These are phyloP conservation scores for Blomia tropicalis DNA, from an alignment of 2,888 invertebrate genomes.

Conservation along the genomic window DNA sequence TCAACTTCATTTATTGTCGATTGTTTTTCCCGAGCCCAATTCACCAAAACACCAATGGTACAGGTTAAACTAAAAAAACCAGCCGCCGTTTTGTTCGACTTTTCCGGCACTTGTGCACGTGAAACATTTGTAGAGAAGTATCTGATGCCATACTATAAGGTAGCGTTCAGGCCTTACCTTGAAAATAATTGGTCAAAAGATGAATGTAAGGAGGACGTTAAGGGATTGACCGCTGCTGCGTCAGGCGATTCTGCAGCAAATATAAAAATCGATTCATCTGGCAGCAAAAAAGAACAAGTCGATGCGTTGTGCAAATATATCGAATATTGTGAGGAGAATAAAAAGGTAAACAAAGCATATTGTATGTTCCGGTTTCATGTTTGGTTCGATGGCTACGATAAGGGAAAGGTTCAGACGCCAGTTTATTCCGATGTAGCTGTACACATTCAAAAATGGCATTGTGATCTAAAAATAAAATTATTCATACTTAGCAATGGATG, in stretches of 20 bases:
- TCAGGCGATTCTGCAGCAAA: background rate
- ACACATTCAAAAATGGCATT: background rate
- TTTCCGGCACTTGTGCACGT: conserved; percentile 18
- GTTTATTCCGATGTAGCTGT: background rate
- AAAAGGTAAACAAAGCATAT: background rate
- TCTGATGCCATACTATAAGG: conserved; percentile 21
- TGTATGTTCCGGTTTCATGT: conserved; percentile 8
- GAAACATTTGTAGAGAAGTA: conserved; percentile 20
- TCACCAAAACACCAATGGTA: conserved; percentile 13
- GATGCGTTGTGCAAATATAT: background rate
- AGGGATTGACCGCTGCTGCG: background rate
- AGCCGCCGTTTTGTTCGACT: conserved; percentile 18
- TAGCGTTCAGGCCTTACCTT: background rate
- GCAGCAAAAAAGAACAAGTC: background rate
- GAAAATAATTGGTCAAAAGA: conserved; percentile 19
- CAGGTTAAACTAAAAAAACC: conserved; percentile 22
- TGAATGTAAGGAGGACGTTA: conserved; percentile 8
- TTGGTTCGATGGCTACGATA: conserved; percentile 22
- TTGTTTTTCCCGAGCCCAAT: too few relatives aligned
- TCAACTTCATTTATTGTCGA: too few relatives aligned
- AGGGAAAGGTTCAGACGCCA: background rate
- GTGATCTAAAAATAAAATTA: conserved; percentile 14
- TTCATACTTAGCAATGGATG: conserved; percentile 20
- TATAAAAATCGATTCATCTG: background rate
- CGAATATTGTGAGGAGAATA: background rate